Evolutionary conservation across 2,888 invertebrate genomes (phyloP), one percentile per base, ranked within the genome.

Genomic region (Chrysotoxum bicinctum): DNA sequence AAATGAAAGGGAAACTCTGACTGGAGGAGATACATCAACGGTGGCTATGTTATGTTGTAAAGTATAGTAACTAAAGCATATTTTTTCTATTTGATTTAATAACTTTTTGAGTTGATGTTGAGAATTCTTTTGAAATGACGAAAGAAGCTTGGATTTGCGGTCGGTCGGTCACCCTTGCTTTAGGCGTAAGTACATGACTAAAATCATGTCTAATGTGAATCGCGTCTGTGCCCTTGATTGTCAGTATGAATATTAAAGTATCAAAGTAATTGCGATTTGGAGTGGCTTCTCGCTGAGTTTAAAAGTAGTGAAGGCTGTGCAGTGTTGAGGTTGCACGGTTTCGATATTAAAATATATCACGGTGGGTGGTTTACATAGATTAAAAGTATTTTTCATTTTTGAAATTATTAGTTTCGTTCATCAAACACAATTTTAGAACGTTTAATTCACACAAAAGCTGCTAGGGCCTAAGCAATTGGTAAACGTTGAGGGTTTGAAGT

Each of bases 241-340:
- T 74, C 32, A 68, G 43, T 50, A 19, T 3, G 19, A 4, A 30
- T 54, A 30, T 35, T 56, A 10, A 35, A 32, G 35, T 58, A 77
- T 73, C 35, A 45, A 58, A 66, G 79, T 70, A 60, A 79, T 84
- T 79, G 60, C n/a, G 64, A 35, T 54, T 70, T 80, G 37, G 19
- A 83, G 83, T 69, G 64, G 69, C 7, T 45, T 37, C 79, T 64
- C 40, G 58, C 35, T 74, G 74, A 52, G 54, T 70, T 70, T 52
- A n/a, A 50, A 62, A 83, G 79, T 75, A 58, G 56, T 35, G 60
- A 72, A 81, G 64, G 62, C 62, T 75, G 35, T 19, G 60, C 66
- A 62, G 19, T 10, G 12, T 60, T 60, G 23, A 62, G 32, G 54
- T 62, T 54, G 60, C 40, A 60, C 50, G 50, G 66, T n/a, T 60